Conservation (phyloP, 2,797 vertebrate genomes). For the Leucoraja ocellata region DNA sequence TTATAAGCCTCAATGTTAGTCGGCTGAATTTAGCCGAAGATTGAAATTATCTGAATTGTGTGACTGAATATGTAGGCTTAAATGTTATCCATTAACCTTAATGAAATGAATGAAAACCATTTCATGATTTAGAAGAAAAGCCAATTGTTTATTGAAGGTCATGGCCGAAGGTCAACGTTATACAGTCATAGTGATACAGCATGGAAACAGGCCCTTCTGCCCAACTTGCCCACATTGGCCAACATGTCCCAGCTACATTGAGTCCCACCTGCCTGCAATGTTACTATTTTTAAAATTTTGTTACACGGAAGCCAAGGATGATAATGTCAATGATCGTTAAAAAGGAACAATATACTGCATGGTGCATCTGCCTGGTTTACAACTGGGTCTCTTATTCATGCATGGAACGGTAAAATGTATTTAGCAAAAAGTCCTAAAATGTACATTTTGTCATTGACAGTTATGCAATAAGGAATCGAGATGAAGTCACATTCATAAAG, state of each 20-base stretch:
- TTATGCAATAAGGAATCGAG: slow-evolving; percentile 87
- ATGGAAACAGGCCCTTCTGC: too few relatives aligned
- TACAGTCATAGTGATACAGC: too few relatives aligned
- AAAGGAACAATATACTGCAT: not conserved
- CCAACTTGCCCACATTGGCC: too few relatives aligned
- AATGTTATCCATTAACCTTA: not conserved
- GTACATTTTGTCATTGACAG: slow-evolving; percentile 52
- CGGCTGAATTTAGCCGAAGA: not conserved
- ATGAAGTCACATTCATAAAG: slow-evolving; percentile 89
- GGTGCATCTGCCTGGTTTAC: not conserved
- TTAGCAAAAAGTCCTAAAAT: not conserved
- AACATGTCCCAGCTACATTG: too few relatives aligned
- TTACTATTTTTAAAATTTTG: not conserved
- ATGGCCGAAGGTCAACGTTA: not conserved
- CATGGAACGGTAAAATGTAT: not conserved
- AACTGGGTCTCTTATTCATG: not conserved
- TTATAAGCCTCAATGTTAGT: not conserved
- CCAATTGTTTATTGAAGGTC: too few relatives aligned
- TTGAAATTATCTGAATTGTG: not conserved
- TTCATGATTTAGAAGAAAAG: not conserved
- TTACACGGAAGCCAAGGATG: not conserved
- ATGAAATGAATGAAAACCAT: not conserved
- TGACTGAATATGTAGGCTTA: not conserved
- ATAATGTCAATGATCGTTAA: not conserved
- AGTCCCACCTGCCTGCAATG: too few relatives aligned